Base-by-base conservation (phyloP, 2,113 vertebrate species). In the Clupea harengus region DNA sequence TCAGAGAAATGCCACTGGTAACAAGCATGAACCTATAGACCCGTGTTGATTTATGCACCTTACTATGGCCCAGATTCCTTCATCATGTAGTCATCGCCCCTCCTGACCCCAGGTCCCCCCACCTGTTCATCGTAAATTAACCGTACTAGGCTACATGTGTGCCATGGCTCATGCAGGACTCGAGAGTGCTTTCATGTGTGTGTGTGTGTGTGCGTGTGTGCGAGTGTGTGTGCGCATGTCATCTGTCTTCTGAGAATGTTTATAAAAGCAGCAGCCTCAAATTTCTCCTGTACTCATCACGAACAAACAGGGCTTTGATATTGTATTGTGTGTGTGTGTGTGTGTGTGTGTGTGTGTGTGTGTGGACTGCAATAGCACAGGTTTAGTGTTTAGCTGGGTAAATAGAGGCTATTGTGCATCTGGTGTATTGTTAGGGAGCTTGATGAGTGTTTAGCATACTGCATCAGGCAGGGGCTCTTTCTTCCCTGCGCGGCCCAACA, bases 81-180 rank as follows among this genome's bases (percentile, higher is more conserved):
- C 8, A 15, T 39, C n/a, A 32, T 49, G 46, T 10, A 2, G 25
- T 28, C 81, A 46, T 50, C n/a, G 20, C 50, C 6, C 64, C 18
- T 45, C 81, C 45, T 49, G 46, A 22, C 81, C 72, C 85, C 25
- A 3, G 57, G 46, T 84, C 25, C 22, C 82, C 47, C 82, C 52
- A 82, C 67, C 87, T 85, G 84, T 83, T 87, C 39, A 72, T 60
- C 80, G 78, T 82, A 85, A 86, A 88, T 88, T 15, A 50, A 75
- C 45, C 15, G 11, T 15, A 45, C 47, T 60, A 32, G 39, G 52
- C 67, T 80, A 83, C 84, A 32, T 25, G 18, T 72, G 32, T 7
- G 7, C 10, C 75, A 1, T 18, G 45, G 1, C n/a, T 18, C 45
- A 11, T 78, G 82, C 67, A 45, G 9, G 15, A 46, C 90, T 89